Base-by-base conservation (phyloP, 2,888 invertebrate species). In the Drosophila maculinotata region DNA sequence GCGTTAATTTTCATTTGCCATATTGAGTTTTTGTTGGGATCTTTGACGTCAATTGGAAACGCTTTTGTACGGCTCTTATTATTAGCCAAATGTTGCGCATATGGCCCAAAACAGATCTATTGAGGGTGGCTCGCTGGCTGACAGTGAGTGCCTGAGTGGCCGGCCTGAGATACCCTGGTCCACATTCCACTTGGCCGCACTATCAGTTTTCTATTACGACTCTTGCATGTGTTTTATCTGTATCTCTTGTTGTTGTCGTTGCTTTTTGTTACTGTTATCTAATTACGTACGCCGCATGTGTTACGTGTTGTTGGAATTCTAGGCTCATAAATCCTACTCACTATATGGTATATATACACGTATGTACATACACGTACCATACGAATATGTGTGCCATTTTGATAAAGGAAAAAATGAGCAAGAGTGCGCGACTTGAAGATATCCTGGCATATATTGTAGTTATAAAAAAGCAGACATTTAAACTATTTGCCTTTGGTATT, bases 311-410 rank as follows among this genome's bases (percentile, higher is more conserved):
- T 10, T 54, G 42, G 63, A 69, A 69, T 64, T 66, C 20, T 47
- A 10, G 33, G 15, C 51, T 39, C 57, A 58, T 81, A 76, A 76
- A 81, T 75, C 48, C 59, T 36, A 30, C 25, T 25, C 12, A 42
- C 47, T n/a, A n/a, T n/a, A 36, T 17, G 12, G 5, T 14, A 33
- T 14, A 8, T 33, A 14, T 14, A 2, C 10, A 28, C n/a, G 30
- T 35, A 1, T 10, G 5, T 36, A 10, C 5, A 9, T 14, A 33
- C 33, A 33, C 35, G 14, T 35, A 15, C 9, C 10, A 17, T 17
- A 36, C 9, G 9, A 45, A 36, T 77, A 80, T 86, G 70, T 86
- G 69, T 81, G 81, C 75, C 87, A 82, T 78, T 83, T 76, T 78
- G 87, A 82, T 86, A 78, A 82, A 51, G 20, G 7, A 3, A 35